Conservation (phyloP, 1,140 invertebrate genomes). For the Lepidurus couesii region DNA sequence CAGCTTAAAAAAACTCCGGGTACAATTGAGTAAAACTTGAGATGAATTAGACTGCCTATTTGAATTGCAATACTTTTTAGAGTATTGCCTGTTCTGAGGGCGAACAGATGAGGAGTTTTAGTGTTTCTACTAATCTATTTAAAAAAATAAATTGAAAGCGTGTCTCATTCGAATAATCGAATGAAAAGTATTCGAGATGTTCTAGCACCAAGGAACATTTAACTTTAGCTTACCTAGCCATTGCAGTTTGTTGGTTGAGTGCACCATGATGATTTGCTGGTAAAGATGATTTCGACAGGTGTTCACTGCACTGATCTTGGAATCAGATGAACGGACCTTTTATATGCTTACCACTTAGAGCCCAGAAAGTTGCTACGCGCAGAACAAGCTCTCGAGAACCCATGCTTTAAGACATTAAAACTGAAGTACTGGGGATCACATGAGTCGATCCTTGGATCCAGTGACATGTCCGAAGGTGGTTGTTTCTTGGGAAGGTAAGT, state of each 20-base stretch:
- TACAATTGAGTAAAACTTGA: no score
- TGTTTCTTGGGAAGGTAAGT: not conserved
- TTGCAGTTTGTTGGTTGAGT: not conserved
- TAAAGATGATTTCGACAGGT: not conserved
- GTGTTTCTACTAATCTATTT: no score
- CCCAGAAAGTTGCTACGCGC: not conserved
- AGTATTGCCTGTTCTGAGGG: no score
- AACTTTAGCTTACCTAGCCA: not conserved
- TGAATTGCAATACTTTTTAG: no score
- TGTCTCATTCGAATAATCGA: not conserved
- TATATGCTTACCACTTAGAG: not conserved
- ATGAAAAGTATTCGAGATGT: not conserved
- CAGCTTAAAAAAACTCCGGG: no score
- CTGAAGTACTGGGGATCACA: not conserved
- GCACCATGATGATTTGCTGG: not conserved
- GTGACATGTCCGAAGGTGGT: not conserved
- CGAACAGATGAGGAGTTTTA: no score
- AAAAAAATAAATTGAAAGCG: not conserved
- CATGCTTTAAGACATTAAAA: not conserved
- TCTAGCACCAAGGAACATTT: no score
- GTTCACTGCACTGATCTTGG: not conserved
- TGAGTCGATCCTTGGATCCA: not conserved
- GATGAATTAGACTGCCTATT: no score
- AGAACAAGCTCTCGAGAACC: not conserved
- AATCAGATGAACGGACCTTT: not conserved